phyloP scores from a whole-genome alignment of 2,888 invertebrate species.

The Stenodema calcarata region DNA sequence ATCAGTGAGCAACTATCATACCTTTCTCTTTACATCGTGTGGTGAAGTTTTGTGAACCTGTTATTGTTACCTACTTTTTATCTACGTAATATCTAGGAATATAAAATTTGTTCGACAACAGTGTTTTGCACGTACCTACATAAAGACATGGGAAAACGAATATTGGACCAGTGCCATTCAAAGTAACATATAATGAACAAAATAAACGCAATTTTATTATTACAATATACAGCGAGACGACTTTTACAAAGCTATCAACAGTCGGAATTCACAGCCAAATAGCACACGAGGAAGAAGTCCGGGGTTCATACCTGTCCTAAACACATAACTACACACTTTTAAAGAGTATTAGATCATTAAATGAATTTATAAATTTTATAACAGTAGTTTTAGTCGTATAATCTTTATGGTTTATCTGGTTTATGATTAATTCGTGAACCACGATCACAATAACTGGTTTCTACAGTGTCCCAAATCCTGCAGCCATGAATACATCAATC shows the following conservation, averaged over 20 bases:
- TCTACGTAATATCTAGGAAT: not conserved
- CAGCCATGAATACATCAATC: too few species aligned
- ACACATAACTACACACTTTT: too few species aligned
- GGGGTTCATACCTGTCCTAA: too few species aligned
- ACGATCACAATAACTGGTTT: too few species aligned
- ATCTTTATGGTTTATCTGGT: too few species aligned
- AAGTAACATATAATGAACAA: not conserved
- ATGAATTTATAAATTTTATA: too few species aligned
- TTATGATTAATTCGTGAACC: too few species aligned
- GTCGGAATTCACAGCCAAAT: constrained; percentile 36
- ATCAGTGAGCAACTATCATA: too few species aligned
- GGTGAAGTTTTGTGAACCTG: not conserved
- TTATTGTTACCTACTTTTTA: not conserved
- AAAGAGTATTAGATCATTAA: not conserved
- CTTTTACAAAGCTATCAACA: constrained; percentile 13
- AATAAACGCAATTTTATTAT: not conserved
- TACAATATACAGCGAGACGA: not conserved
- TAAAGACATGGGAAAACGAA: not conserved
- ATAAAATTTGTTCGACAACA: not conserved
- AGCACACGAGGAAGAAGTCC: constrained; percentile 3
- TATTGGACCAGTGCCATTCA: too few species aligned
- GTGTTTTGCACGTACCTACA: not conserved
- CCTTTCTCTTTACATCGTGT: too few species aligned
- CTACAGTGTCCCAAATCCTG: too few species aligned
- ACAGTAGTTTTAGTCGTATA: not conserved